These are phyloP conservation scores for Rhynchomys soricoides DNA, from an alignment of 2,113 vertebrate species.

Conservation along the genomic window DNA sequence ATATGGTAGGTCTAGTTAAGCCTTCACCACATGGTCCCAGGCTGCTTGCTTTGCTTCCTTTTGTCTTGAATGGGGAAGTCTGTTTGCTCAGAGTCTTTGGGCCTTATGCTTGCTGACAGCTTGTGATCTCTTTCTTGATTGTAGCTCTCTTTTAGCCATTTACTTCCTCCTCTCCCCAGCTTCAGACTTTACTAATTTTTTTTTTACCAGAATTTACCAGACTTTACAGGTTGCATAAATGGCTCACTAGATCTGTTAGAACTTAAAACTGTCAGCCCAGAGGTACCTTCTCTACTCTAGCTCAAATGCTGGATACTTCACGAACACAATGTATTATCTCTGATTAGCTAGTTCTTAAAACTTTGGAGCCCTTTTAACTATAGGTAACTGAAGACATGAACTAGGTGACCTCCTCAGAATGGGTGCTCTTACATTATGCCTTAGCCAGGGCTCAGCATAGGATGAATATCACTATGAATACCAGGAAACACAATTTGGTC, in stretches of 20 bases:
- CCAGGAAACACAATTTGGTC: background rate
- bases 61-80: background rate
- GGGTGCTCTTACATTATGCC: background rate
- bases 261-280: background rate
- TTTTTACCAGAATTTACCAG: no score
- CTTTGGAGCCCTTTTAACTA: background rate
- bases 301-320: background rate
- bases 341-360: conserved; percentile 25
- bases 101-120: background rate
- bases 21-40: background rate
- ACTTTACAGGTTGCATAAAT: background rate
- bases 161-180: background rate
- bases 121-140: background rate
- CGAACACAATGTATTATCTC: background rate
- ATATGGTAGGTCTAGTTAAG: background rate
- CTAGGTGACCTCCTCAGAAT: background rate
- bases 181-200: background rate
- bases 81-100: background rate
- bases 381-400: background rate
- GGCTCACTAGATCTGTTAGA: background rate
- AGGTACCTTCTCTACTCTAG: background rate
- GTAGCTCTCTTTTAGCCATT: background rate
- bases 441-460: background rate
- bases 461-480: background rate
- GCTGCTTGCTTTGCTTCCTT: background rate